phyloP scores from a whole-genome alignment of 2,797 vertebrate species.

The Manis crassicaudata region DNA sequence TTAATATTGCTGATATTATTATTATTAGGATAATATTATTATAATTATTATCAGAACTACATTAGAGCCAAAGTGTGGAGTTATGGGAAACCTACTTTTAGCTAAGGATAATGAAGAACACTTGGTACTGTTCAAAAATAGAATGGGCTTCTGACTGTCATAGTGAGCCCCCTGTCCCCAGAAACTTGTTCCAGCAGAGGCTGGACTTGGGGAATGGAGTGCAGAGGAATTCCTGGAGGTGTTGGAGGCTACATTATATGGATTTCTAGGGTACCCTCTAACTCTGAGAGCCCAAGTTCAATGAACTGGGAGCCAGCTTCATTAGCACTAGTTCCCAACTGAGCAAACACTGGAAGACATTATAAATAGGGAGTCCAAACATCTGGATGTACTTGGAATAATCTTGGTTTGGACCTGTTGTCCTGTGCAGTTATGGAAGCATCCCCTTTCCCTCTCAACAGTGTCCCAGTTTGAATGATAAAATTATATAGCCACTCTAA shows the following conservation, averaged over 20 bases:
- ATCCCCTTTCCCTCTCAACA: background rate
- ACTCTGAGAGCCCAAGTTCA: background rate
- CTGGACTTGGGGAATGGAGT: background rate
- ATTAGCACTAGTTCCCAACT: background rate
- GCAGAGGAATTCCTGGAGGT: background rate
- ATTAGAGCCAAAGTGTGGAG: background rate
- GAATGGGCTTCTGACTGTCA: background rate
- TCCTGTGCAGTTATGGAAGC: background rate
- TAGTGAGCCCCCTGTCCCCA: background rate
- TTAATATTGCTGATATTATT: background rate
- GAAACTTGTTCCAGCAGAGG: background rate
- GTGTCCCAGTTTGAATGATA: constrained; percentile 18
- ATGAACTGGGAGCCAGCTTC: background rate
- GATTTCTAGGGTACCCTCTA: background rate
- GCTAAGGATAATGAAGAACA: constrained; percentile 31
- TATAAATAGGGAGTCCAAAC: background rate
- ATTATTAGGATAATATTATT: background rate
- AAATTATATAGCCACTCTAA: background rate
- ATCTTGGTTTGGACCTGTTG: background rate
- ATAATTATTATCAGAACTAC: background rate
- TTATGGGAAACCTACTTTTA: constrained; percentile 19
- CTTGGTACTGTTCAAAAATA: background rate
- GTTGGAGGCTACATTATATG: background rate
- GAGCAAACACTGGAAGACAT: background rate
- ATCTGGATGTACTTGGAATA: constrained; percentile 10